Base-by-base conservation (phyloP, 2,888 invertebrate genomes). In the Drosophila falleni region DNA sequence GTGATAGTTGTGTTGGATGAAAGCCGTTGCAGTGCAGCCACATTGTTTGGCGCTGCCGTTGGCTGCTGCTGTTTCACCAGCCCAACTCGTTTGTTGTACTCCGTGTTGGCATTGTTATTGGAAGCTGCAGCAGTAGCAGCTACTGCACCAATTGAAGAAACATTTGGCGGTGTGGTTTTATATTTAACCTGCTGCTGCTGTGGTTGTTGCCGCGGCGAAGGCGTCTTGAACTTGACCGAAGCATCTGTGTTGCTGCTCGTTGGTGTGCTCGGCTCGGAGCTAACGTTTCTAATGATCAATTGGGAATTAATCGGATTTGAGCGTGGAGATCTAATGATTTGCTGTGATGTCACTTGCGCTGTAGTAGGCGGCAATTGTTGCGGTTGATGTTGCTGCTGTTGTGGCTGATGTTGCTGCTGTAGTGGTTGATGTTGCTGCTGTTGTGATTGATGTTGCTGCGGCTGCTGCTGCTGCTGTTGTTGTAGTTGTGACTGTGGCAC, bases 1-100 rank as follows among this genome's bases (percentile, higher is more conserved):
- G 87, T 90, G 15, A 86, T 89, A 11, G 87, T 90, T 33, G 89
- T 80, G 16, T 78, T 90, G 29, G 85, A 87, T 19, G 90, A 87
- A 3, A 90, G 84, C 3, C 92, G 89, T 49, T 91, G 92, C 49
- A 91, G 78, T 5, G 75, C 78, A 37, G 76, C 47, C n/a, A 71
- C 64, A 53, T 82, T 81, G 23, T 44, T 78, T 1, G 71, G 15
- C 3, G 67, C 19, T 1, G 41, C 35, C 15, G 64, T 10, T 39
- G 51, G 31, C 33, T 55, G 35, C 16, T 71, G 74, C 42, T n/a
- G n/a, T n/a, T 84, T 83, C 0, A 42, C 13, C 15, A 58, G 60
- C 6, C 64, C 5, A 0, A 61, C 46, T 13, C 77, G 77, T 26
- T 68, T 80, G 11, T 19, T 19, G 8, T 51, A 19, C 10, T 76